A percentile compares a stretch with the other conserved stretches of the same genome.
Conservation (phyloP, 2,888 invertebrate species). For the Drosophila histrio region DNA sequence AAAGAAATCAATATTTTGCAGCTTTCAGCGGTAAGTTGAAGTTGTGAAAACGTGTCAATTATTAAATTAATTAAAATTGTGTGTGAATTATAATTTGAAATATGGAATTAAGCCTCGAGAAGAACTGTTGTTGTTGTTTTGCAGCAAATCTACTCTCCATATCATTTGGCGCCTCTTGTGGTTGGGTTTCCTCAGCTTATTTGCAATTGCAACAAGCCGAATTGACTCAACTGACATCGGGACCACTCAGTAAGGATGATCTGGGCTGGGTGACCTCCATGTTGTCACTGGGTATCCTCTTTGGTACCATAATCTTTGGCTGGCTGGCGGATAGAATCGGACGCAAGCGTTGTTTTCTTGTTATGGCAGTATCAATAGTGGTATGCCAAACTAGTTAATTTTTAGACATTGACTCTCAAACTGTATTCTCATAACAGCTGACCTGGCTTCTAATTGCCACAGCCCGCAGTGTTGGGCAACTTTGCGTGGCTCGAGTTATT, state of each 20-base stretch:
- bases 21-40: slow-evolving; percentile 7
- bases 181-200: background rate
- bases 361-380: background rate
- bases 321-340: slow-evolving; percentile 6
- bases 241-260: background rate
- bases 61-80: background rate
- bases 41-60: background rate
- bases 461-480: background rate
- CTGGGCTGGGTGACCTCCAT: background rate
- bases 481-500: background rate
- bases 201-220: background rate
- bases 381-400: too few species aligned
- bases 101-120: too few species aligned
- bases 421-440: background rate
- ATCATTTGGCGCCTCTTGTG: background rate
- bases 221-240: background rate
- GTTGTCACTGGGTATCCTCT: background rate
- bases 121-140: too few species aligned
- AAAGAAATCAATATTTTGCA: slow-evolving; percentile 19
- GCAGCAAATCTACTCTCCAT: background rate
- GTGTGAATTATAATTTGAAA: too few species aligned
- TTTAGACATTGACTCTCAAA: background rate
- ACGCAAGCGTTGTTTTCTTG: background rate
- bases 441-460: background rate
- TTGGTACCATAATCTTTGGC: background rate